Evolutionary conservation across 2,113 vertebrate genomes (phyloP).

Genomic region (Fregata magnificens): DNA sequence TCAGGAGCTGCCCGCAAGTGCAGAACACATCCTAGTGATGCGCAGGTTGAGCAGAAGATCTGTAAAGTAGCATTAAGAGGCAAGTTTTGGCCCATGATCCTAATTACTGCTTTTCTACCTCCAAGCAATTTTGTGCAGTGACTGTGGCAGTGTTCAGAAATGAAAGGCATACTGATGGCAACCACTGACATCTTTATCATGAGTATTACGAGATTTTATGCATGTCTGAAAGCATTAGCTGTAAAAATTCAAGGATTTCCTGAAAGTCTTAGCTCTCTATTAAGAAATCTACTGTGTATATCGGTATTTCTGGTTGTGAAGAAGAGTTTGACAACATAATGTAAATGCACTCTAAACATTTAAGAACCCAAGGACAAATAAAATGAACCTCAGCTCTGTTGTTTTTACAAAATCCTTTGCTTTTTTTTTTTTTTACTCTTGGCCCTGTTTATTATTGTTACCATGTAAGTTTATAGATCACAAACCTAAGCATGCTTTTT

Average conservation of each 20-base stretch:
- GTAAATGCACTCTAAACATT: accelerated
- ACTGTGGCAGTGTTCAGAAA: neutral
- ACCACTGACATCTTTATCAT: too few species aligned
- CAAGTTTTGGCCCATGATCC: neutral
- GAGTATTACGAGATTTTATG: accelerated
- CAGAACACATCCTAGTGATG: neutral
- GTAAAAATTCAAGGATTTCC: neutral
- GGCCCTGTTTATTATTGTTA: neutral
- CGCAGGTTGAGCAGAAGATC: neutral
- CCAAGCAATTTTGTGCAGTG: neutral
- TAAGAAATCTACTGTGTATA: neutral
- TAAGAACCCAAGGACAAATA: neutral
- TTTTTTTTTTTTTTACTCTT: neutral
- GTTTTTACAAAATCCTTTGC: neutral
- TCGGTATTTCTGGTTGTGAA: neutral
- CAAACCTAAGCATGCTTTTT: neutral
- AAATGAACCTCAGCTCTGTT: neutral
- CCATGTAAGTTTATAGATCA: neutral
- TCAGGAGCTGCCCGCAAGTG: neutral
- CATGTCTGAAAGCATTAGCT: neutral
- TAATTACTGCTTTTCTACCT: neutral
- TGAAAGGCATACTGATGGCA: neutral
- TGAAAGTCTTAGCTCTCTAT: neutral
- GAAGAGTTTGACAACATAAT: neutral
- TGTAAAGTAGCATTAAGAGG: neutral